Evolutionary conservation across 2,113 vertebrate genomes (phyloP).

Genomic region (Vulpes vulpes): DNA sequence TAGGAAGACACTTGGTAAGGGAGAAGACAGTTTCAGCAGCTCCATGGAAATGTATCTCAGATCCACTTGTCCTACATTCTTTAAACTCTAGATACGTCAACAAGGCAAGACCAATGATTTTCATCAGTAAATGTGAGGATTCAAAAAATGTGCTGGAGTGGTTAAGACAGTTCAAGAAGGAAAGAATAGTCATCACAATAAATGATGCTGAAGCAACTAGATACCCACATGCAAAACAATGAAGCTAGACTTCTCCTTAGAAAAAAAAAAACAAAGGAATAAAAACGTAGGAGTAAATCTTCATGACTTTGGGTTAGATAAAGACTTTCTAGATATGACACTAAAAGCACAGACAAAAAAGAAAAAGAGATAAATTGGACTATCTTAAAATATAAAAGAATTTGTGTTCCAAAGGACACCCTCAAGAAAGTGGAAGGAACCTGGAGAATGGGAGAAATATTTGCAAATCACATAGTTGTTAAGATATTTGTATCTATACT

Average conservation of each 20-base stretch:
- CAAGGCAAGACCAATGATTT: not conserved
- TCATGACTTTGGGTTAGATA: not conserved
- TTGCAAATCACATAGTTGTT: not conserved
- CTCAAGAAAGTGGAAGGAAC: not conserved
- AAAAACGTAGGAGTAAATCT: not conserved
- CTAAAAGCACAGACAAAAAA: not conserved
- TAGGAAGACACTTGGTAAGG: not conserved
- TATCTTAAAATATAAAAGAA: not conserved
- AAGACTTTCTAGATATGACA: not conserved
- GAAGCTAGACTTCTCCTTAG: not conserved
- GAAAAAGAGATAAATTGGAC: not conserved
- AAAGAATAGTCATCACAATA: constrained; percentile 13
- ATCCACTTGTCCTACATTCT: not conserved
- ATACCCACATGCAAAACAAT: not conserved
- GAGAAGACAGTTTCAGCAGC: not conserved
- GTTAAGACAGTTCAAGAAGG: not conserved
- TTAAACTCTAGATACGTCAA: constrained; percentile 7
- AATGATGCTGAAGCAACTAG: not conserved
- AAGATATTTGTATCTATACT: not conserved
- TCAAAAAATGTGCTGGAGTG: not conserved
- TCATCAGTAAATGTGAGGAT: constrained; percentile 13
- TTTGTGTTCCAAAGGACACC: not conserved
- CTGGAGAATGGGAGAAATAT: not conserved
- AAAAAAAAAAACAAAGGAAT: not conserved
- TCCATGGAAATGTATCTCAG: not conserved